phyloP scores from a whole-genome alignment of 1,140 invertebrate genomes.

The Argopecten irradians region DNA sequence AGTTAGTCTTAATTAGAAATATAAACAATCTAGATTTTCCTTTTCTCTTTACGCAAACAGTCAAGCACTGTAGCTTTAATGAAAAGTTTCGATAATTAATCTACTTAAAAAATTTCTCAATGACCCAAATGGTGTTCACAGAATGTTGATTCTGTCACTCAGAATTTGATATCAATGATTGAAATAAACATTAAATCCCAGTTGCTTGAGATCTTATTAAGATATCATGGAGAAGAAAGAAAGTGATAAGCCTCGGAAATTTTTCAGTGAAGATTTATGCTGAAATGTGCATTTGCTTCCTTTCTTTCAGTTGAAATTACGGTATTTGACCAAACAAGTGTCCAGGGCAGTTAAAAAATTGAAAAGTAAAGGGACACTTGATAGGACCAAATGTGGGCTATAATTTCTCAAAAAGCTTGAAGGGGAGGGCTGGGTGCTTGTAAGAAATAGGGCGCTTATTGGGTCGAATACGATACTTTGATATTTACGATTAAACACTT shows the following conservation, averaged over 20 bases:
- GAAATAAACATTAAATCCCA: background rate
- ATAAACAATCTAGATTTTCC: too few species aligned
- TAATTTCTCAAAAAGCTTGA: too few species aligned
- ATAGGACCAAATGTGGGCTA: too few species aligned
- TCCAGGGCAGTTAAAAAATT: background rate
- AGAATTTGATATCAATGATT: background rate
- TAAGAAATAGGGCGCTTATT: too few species aligned
- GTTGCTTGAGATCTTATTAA: background rate
- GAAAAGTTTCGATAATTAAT: background rate
- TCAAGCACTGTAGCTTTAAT: too few species aligned
- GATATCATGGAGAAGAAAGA: background rate
- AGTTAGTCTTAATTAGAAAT: too few species aligned
- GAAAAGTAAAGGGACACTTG: too few species aligned
- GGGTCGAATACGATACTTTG: too few species aligned
- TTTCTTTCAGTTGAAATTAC: background rate
- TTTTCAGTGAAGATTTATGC: background rate
- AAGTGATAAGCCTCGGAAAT: background rate
- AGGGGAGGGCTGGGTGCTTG: too few species aligned
- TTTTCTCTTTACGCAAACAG: too few species aligned
- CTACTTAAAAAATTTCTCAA: background rate
- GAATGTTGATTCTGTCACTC: background rate
- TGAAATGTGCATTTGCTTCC: background rate
- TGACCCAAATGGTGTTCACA: background rate
- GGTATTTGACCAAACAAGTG: background rate
- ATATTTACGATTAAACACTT: conserved; percentile 13